Evolutionary conservation across 2,797 vertebrate species (phyloP), one percentile per base, ranked within the genome.

Genomic region (Enteromius afrohamiltoni): DNA sequence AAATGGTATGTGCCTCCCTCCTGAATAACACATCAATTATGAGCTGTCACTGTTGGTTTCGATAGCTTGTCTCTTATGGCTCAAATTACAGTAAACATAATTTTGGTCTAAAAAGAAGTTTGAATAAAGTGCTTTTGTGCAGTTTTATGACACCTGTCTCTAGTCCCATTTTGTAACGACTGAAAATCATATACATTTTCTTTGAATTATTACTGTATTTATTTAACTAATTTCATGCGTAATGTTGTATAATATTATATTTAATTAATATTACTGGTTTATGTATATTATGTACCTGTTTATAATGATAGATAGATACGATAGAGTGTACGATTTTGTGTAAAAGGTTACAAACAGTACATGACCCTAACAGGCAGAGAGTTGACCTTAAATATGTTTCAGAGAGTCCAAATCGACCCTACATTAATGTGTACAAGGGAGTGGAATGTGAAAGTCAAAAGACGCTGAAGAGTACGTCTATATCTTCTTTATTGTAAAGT

Each of bases 1-100:
- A 82, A 87, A 88, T 71, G 64, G 34, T 82, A 82, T 84, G 84
- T 34, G 34, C 53, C 64, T 78, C 80, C 83, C 83, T 79, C 29
- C 64, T 84, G 58, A 88, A 85, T 74, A 87, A 87, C 75, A 83
- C 75, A 53, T 88, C 79, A 85, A 60, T 83, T 31, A 53, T 21
- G 10, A 80, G 75, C 68, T 75, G 51, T 68, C 71, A 29, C 10
- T 77, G 55, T 84, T 58, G 14, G 62, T 77, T 76, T 60, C 13
- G 49, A 78, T 49, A 70, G 29, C 26, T 19, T 29, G 34, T 62
- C 82, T 77, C 19, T 45, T 58, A 70, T 23, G 53, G n/a, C 65
- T 78, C 26, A 17, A 49, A 70, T 83, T 83, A 60, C 74, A 70
- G 74, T 78, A 83, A 60, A 83, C 82, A 83, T 76, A 67, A 82